Conservation (phyloP, 2,113 vertebrate genomes). For the Passer montanus region DNA sequence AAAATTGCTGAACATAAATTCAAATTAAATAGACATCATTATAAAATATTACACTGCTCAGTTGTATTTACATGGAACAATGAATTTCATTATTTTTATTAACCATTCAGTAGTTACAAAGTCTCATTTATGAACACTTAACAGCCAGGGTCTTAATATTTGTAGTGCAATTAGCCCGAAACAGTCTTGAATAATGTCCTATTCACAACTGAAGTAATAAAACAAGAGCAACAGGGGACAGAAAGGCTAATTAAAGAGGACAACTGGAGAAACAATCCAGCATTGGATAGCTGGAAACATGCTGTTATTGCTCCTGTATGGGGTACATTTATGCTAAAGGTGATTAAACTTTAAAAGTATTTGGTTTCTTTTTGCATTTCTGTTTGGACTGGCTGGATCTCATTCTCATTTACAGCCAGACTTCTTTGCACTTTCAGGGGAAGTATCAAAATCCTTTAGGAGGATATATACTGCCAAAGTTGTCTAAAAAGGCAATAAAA, state of each 20-base stretch:
- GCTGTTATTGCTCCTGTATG: not conserved
- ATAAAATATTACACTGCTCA: slow-evolving; percentile 16
- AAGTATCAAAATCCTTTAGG: not conserved
- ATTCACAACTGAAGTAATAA: slow-evolving; percentile 54
- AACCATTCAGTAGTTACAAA: slow-evolving; percentile 46
- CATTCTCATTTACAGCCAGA: slow-evolving; percentile 17
- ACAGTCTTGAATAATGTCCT: slow-evolving; percentile 55
- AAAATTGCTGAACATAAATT: not conserved
- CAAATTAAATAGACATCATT: slow-evolving; percentile 35
- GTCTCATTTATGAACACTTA: slow-evolving; percentile 44
- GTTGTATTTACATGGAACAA: not conserved
- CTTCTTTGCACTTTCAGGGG: slow-evolving; percentile 18
- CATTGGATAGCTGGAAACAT: not conserved
- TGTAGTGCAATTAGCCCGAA: slow-evolving; percentile 49
- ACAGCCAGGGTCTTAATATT: slow-evolving; percentile 45
- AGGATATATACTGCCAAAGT: slow-evolving; percentile 12
- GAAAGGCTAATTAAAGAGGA: slow-evolving; percentile 48
- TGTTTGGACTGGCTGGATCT: not conserved
- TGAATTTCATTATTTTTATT: slow-evolving; percentile 44
- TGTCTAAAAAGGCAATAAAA: slow-evolving; percentile 36
- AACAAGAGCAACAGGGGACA: slow-evolving; percentile 41
- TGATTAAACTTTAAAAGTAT: slow-evolving; percentile 31
- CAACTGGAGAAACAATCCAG: slow-evolving; percentile 41
- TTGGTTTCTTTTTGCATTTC: not conserved
- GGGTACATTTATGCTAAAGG: slow-evolving; percentile 1